Evolutionary conservation across 2,888 invertebrate species (phyloP).

Genomic region (Lasioglossum morio): DNA sequence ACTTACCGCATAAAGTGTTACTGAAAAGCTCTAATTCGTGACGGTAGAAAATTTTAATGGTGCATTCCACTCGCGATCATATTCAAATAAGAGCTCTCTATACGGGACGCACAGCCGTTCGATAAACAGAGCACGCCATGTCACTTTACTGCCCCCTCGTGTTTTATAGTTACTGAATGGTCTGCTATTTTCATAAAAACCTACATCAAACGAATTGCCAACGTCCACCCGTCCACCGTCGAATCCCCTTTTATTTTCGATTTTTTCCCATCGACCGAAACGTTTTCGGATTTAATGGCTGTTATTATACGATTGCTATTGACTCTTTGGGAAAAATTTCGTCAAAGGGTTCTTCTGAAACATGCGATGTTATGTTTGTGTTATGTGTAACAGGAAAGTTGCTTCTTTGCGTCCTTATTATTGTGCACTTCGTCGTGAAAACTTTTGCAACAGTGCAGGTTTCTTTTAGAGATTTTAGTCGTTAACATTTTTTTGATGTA

Average conservation of each 20-base stretch:
- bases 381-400: constrained; percentile 7
- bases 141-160: constrained; percentile 45
- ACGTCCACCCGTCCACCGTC: constrained; percentile 5
- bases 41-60: constrained; percentile 25
- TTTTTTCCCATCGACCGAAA: neutral
- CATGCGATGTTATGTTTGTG: neutral
- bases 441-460: neutral
- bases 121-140: constrained; percentile 49
- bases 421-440: neutral
- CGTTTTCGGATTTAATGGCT: neutral
- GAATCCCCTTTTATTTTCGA: constrained; percentile 21
- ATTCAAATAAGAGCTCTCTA: constrained; percentile 52
- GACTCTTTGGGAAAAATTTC: neutral
- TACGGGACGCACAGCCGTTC: constrained; percentile 35
- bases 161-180: constrained; percentile 29
- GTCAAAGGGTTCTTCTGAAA: neutral
- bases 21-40: constrained; percentile 25
- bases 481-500: neutral
- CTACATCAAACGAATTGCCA: constrained; percentile 19
- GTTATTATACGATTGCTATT: neutral
- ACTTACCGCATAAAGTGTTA: constrained; percentile 10
- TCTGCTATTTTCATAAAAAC: constrained; percentile 36
- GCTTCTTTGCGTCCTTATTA: neutral
- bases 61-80: constrained; percentile 20
- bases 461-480: neutral